phyloP scores from a whole-genome alignment of 30 jellyfish, hydroid and myxozoan species.

The Sanderia malayensis region DNA sequence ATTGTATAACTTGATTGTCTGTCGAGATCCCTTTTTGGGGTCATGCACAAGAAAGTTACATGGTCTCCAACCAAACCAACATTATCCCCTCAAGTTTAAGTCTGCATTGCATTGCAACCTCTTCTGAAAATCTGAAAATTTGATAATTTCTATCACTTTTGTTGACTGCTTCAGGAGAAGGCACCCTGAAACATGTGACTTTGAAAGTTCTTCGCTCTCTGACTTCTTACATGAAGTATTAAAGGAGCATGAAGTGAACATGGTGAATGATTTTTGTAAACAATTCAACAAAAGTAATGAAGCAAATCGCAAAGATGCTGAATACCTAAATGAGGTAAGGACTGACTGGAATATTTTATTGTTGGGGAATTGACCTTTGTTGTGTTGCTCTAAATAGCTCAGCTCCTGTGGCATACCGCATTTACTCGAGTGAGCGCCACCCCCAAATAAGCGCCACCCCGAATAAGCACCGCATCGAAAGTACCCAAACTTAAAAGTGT shows the following conservation, averaged over 20 bases:
- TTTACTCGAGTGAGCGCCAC: no score
- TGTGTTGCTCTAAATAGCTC: neutral
- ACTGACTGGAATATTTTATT: no score
- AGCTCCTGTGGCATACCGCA: neutral
- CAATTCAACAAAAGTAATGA: neutral
- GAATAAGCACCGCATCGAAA: no score
- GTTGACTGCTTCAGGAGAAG: neutral
- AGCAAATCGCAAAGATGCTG: neutral
- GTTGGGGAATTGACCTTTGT: no score
- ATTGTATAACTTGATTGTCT: no score
- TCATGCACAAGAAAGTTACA: no score
- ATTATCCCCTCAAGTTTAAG: no score
- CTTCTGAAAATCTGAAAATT: neutral
- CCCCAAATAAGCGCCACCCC: no score
- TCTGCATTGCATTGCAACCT: no score
- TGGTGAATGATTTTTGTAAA: neutral
- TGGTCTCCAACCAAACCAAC: no score
- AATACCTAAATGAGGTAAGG: neutral
- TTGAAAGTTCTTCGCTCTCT: constrained; percentile 2
- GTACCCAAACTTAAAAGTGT: neutral
- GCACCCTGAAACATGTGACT: neutral
- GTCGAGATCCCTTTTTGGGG: no score
- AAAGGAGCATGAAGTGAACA: neutral
- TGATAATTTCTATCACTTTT: neutral
- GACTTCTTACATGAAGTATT: neutral